Evolutionary conservation across 2,888 invertebrate genomes (phyloP), one percentile per base, ranked within the genome.

Genomic region (Schrankia costaestrigalis): DNA sequence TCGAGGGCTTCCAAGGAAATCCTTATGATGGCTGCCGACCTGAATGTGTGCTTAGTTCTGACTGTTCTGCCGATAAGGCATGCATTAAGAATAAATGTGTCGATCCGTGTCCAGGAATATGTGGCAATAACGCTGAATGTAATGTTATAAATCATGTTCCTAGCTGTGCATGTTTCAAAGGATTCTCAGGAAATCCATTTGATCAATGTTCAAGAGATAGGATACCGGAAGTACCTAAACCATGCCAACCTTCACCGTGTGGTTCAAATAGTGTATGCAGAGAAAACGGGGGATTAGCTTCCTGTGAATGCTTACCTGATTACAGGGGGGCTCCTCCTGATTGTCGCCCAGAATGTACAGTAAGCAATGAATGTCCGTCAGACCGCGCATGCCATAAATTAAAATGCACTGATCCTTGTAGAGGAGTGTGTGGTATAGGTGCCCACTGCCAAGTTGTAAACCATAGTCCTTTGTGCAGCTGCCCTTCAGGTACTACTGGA

Each of bases 11-110:
- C 67, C 91, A 92, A 66, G 96, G 96, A 34, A 95, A 95, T 79
- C 95, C 96, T 2, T 95, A 95, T 60, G 94, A 94, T 74, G 93
- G 93, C 24, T 95, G 96, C 63, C 90, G 95, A 49, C 96, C 96
- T 1, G 96, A 96, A 84, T 96, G 96, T 72, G 93, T 95, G 18
- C 89, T 95, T 1, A 96, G 94, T 71, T 93, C 95, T 0, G 96
- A 96, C 65, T 97, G 96, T 73, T 90, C 94, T 17, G 92, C 93
- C 1, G 93, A 95, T 64, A 93, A 93, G 71, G 93, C 95, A 24
- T 97, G 97, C 62, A 90, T 93, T 24, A 90, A 93, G 58, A 94
- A 94, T 68, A 95, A 95, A 73, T 97, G 97, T 67, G 89, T 90
- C 30, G 94, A 96, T 82, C 96, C 96, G 23, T 97, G 96, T 60